A percentile compares a stretch with the other conserved stretches of the same genome.
Evolutionary conservation across 2,888 invertebrate species (phyloP).

Genomic region (Herminia tarsipennalis): DNA sequence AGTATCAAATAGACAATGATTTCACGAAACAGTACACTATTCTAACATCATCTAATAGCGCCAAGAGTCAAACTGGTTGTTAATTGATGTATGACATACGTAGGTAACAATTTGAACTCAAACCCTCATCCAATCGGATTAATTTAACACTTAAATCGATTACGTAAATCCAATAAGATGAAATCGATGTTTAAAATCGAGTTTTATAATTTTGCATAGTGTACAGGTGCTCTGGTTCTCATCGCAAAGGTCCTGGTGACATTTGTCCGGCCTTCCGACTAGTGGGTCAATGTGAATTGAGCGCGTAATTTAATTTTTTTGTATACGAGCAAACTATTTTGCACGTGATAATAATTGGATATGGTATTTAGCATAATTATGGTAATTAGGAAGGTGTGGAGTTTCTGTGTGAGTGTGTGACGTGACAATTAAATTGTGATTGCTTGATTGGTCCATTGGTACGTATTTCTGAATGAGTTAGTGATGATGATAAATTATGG

Average conservation of each 20-base stretch:
- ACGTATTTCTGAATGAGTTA: too few relatives aligned
- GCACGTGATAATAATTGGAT: conserved; percentile 15
- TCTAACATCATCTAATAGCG: too few relatives aligned
- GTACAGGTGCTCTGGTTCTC: conserved; percentile 69
- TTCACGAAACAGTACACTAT: too few relatives aligned
- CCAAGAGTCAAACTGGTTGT: too few relatives aligned
- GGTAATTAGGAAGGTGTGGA: conserved; percentile 7
- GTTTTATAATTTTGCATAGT: conserved; percentile 45
- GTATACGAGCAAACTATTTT: conserved; percentile 24
- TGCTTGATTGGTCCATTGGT: neutral
- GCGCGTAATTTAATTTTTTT: conserved; percentile 21
- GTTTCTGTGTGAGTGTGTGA: conserved; percentile 2
- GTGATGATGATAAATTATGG: too few relatives aligned
- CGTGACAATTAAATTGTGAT: conserved; percentile 3
- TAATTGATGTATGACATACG: too few relatives aligned
- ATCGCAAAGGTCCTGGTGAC: conserved; percentile 78
- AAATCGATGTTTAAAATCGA: conserved; percentile 22
- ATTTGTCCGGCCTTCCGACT: conserved; percentile 72
- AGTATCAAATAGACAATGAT: too few relatives aligned
- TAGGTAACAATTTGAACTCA: neutral
- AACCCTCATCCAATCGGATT: neutral
- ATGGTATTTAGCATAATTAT: conserved; percentile 9
- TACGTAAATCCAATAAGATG: conserved; percentile 18
- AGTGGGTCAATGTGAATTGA: conserved; percentile 69
- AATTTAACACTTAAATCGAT: conserved; percentile 14